These are phyloP conservation scores for Lacanobia wlatinum DNA, from an alignment of 2,888 invertebrate genomes.

Conservation along the genomic window DNA sequence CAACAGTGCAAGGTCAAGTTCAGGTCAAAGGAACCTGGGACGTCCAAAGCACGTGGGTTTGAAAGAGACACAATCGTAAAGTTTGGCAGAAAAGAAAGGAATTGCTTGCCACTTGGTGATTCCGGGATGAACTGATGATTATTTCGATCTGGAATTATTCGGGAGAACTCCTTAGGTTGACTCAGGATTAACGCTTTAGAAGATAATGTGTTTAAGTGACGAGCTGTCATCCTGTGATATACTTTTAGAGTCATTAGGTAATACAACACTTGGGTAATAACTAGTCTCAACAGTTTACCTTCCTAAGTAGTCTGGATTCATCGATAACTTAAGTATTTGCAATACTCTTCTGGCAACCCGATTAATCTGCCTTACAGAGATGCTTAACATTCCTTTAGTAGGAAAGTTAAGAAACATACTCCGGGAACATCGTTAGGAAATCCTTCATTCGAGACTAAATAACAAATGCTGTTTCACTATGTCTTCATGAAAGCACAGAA, in stretches of 20 bases:
- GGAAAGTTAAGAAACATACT: slow-evolving; percentile 15
- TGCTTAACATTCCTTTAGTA: slow-evolving; percentile 14
- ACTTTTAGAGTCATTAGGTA: background rate
- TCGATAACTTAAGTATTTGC: slow-evolving; percentile 27
- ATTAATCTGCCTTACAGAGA: slow-evolving; percentile 10
- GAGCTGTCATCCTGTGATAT: background rate
- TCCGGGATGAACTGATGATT: background rate
- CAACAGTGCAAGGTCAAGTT: too few relatives aligned
- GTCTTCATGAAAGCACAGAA: too few relatives aligned
- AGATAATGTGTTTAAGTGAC: too few relatives aligned
- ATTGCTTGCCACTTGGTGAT: too few relatives aligned
- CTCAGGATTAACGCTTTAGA: background rate
- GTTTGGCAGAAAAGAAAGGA: too few relatives aligned
- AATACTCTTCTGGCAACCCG: slow-evolving; percentile 31
- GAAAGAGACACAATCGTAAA: background rate
- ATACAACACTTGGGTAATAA: slow-evolving; percentile 20
- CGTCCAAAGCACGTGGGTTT: background rate
- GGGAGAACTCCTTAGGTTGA: background rate
- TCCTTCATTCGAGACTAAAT: background rate
- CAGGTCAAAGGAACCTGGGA: background rate
- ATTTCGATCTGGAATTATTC: background rate
- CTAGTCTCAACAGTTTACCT: background rate
- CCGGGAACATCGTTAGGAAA: slow-evolving; percentile 1
- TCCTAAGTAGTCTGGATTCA: slow-evolving; percentile 1
- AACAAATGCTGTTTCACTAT: background rate